These are phyloP conservation scores for Eristalis arbustorum DNA, from an alignment of 2,888 invertebrate genomes.

Conservation along the genomic window DNA sequence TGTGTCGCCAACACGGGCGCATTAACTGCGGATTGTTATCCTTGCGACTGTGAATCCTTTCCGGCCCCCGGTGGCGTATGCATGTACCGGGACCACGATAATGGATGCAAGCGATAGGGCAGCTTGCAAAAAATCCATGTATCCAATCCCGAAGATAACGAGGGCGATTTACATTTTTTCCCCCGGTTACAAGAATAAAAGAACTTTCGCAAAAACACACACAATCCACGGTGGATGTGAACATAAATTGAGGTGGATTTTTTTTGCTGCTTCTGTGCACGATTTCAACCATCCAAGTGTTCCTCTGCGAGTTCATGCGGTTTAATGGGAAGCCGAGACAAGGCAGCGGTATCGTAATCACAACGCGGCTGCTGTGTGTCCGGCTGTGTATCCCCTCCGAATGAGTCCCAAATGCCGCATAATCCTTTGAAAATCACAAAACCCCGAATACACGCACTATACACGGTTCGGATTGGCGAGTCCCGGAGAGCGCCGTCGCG, in stretches of 20 bases:
- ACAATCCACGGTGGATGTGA: neutral
- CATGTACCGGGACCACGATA: constrained; percentile 23
- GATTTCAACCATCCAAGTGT: constrained; percentile 24
- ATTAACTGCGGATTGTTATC: constrained; percentile 49
- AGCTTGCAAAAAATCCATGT: neutral
- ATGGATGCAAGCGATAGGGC: constrained; percentile 14
- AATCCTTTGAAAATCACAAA: constrained; percentile 65
- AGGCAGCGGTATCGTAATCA: constrained; percentile 41
- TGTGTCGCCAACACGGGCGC: constrained; percentile 5
- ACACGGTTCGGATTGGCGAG: neutral
- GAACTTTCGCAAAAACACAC: neutral
- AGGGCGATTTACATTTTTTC: constrained; percentile 51
- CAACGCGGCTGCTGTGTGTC: constrained; percentile 1
- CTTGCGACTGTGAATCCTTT: constrained; percentile 25
- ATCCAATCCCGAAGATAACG: constrained; percentile 49
- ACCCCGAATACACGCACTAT: constrained; percentile 36
- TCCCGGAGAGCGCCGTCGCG: neutral
- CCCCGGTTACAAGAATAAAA: constrained; percentile 11
- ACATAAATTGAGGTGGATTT: constrained; percentile 11
- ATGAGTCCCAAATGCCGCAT: constrained; percentile 64
- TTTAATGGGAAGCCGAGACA: constrained; percentile 22
- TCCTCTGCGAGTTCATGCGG: constrained; percentile 35
- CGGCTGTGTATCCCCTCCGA: constrained; percentile 22
- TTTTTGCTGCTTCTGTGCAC: constrained; percentile 14
- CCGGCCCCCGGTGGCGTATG: neutral